Evolutionary conservation across 1,140 invertebrate genomes (phyloP).

Genomic region (Nebria ingens): DNA sequence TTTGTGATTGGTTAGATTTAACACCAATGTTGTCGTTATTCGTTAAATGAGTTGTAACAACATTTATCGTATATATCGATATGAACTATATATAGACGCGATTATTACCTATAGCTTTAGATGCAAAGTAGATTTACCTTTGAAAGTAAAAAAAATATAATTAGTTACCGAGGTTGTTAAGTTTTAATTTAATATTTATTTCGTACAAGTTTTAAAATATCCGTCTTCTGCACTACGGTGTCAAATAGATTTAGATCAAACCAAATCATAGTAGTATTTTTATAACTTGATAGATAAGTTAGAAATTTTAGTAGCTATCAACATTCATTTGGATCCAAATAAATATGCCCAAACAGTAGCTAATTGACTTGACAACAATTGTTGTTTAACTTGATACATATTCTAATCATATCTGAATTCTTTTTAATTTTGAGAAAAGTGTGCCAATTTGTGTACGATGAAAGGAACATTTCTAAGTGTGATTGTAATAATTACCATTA

Average conservation of each 20-base stretch:
- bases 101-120: too few species aligned
- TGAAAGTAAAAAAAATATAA: not conserved
- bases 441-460: not conserved
- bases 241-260: not conserved
- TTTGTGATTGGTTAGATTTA: too few species aligned
- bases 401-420: too few species aligned
- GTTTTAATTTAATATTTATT: not conserved
- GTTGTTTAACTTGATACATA: too few species aligned
- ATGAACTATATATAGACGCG: too few species aligned
- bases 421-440: not conserved
- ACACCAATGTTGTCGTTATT: too few species aligned
- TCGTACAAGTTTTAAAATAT: not conserved
- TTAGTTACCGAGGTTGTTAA: not conserved
- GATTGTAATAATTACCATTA: not conserved
- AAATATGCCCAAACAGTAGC: too few species aligned
- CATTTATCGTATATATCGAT: not conserved
- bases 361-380: too few species aligned
- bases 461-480: not conserved
- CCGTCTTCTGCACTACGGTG: not conserved
- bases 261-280: not conserved
- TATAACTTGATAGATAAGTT: too few species aligned
- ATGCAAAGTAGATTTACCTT: not conserved
- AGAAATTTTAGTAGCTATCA: too few species aligned
- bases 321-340: too few species aligned
- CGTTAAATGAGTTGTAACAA: not conserved